Evolutionary conservation across 2,797 vertebrate genomes (phyloP).

Genomic region (Rallus crepitans): DNA sequence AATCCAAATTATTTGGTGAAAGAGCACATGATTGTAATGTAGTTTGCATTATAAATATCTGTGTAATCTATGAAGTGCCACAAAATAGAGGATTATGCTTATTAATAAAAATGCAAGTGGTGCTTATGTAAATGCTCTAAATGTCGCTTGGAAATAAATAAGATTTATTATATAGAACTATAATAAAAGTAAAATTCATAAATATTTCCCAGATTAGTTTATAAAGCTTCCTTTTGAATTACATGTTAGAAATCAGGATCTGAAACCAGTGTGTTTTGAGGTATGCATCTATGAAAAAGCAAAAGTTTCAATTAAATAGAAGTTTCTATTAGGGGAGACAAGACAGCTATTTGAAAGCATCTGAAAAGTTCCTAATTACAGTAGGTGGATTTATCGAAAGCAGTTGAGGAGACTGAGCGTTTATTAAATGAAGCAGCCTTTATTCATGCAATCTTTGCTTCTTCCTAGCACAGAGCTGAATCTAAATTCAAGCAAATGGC

Average conservation of each 20-base stretch:
- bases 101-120: conserved; percentile 26
- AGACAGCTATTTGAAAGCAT: background rate
- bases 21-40: background rate
- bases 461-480: background rate
- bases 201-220: background rate
- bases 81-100: background rate
- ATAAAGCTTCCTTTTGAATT: background rate
- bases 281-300: background rate
- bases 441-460: background rate
- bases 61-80: background rate
- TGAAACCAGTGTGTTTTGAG: background rate
- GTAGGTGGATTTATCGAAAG: background rate
- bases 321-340: background rate
- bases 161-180: background rate
- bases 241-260: background rate
- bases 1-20: conserved; percentile 40
- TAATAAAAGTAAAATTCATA: background rate
- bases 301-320: background rate
- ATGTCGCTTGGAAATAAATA: background rate
- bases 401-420: background rate
- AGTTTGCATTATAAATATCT: conserved; percentile 15
- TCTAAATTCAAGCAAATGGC: background rate
- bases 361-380: background rate
- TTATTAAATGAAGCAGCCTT: background rate
- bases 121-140: conserved; percentile 4